Evolutionary conservation across 2,888 invertebrate species (phyloP).

Genomic region (Tuta absoluta): DNA sequence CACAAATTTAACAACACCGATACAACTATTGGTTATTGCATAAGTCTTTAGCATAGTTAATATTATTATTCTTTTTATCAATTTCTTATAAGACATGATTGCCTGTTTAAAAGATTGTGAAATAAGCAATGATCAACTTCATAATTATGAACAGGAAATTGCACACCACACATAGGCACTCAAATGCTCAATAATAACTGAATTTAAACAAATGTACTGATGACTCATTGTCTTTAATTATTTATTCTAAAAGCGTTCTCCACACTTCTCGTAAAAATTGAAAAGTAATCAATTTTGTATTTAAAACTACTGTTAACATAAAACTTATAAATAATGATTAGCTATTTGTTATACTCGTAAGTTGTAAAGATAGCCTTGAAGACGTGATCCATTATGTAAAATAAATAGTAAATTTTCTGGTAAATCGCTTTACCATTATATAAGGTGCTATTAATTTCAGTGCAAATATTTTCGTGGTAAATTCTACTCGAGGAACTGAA

Average conservation of each 20-base stretch:
- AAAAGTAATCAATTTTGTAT: background rate
- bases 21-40: background rate
- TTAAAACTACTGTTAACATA: background rate
- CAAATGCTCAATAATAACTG: too few species aligned
- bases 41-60: background rate
- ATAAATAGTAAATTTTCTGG: conserved; percentile 3
- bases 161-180: too few species aligned
- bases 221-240: too few species aligned
- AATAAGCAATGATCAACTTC: background rate
- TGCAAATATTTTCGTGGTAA: too few species aligned
- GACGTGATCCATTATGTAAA: background rate
- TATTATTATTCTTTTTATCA: background rate
- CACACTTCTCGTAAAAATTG: too few species aligned
- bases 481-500: background rate
- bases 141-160: too few species aligned
- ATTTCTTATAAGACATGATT: background rate
- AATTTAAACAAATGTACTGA: too few species aligned
- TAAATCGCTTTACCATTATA: too few species aligned
- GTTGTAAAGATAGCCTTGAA: background rate
- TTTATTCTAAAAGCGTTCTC: too few species aligned
- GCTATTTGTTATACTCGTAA: background rate
- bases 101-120: background rate
- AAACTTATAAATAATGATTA: background rate
- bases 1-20: background rate
- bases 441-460: too few species aligned